Conservation (phyloP, 2,888 invertebrate species). For the Eilema depressum region DNA sequence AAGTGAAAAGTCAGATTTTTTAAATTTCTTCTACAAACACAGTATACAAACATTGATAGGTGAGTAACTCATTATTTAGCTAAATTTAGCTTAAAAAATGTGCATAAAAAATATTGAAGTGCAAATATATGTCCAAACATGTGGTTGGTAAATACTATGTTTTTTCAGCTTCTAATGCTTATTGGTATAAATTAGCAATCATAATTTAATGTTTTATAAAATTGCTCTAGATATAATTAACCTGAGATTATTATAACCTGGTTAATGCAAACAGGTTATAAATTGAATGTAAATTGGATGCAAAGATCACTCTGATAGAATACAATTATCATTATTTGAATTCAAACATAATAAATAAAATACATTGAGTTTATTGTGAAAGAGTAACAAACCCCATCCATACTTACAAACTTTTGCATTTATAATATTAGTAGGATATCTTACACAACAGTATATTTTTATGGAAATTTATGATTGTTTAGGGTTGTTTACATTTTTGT, state of each 20-base stretch:
- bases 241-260: conserved; percentile 17
- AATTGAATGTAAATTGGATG: conserved; percentile 25
- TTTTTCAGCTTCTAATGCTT: neutral
- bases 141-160: no score
- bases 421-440: no score
- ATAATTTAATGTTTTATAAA: conserved; percentile 25
- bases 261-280: conserved; percentile 36
- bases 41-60: conserved; percentile 98
- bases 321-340: neutral
- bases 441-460: no score
- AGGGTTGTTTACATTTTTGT: no score
- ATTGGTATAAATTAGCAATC: conserved; percentile 30
- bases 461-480: no score
- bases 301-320: neutral
- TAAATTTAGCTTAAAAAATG: no score
- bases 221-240: conserved; percentile 21
- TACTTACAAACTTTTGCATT: no score
- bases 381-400: no score
- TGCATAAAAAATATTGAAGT: neutral
- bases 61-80: conserved; percentile 73
- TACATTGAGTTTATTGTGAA: no score
- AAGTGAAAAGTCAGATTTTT: conserved; percentile 99
- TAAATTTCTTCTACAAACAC: conserved; percentile 99
- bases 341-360: no score
- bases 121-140: no score